phyloP scores from a whole-genome alignment of 2,113 vertebrate genomes.

The Hylia prasina region DNA sequence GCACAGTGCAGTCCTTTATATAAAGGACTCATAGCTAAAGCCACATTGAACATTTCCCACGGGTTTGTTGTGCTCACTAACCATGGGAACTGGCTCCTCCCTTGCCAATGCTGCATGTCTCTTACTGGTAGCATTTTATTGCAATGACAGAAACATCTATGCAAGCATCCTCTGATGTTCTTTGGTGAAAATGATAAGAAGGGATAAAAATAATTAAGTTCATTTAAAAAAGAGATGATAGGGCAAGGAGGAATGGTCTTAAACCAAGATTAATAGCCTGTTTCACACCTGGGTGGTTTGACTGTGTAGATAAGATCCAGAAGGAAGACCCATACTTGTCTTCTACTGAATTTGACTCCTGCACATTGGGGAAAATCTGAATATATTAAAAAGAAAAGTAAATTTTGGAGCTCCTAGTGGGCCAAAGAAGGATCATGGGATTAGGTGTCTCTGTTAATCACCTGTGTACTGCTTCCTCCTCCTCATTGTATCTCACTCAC shows the following conservation, averaged over 20 bases:
- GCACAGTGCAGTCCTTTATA: not conserved
- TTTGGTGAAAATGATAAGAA: not conserved
- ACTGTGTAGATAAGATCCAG: not conserved
- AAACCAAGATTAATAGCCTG: not conserved
- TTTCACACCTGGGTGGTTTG: not conserved
- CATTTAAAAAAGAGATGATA: not conserved
- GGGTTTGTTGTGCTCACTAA: not conserved
- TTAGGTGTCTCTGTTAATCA: not conserved
- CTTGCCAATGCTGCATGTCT: not conserved
- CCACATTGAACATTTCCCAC: not conserved
- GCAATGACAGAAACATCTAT: not conserved
- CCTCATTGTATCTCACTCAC: not conserved
- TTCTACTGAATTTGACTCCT: not conserved
- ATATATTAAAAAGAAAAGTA: not conserved
- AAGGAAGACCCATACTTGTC: not conserved
- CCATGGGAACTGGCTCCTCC: conserved; percentile 60
- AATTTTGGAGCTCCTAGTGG: not conserved
- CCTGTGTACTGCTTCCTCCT: not conserved
- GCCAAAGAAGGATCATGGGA: not conserved
- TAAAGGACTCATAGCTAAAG: not conserved
- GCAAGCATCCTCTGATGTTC: not conserved
- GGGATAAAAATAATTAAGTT: not conserved
- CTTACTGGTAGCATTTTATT: not conserved
- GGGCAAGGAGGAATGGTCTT: not conserved
- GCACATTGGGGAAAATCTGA: not conserved